These are phyloP conservation scores for Bos taurus DNA, from an alignment of 2,113 vertebrate species.

Conservation along the genomic window ARS-UCD2.0 NC_037333.1:111567501-111568000, in stretches of 20 bases:
- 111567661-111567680: not conserved
- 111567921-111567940: not conserved
- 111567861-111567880: not conserved
- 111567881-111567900: not conserved
- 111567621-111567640: not conserved
- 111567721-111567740: not conserved
- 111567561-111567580: not conserved
- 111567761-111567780: not conserved
- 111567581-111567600: not conserved
- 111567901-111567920: not conserved
- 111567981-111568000: no score
- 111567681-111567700: not conserved
- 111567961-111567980: no score
- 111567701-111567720: not conserved
- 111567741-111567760: not conserved
- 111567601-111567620: fast-evolving
- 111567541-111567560: not conserved
- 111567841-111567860: not conserved
- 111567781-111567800: not conserved
- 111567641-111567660: not conserved
- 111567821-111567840: not conserved
- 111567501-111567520: not conserved
- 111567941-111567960: no score
- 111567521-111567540: not conserved
- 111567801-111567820: not conserved